Conservation (phyloP, 2,113 vertebrate genomes). For the Corythoichthys intestinalis region DNA sequence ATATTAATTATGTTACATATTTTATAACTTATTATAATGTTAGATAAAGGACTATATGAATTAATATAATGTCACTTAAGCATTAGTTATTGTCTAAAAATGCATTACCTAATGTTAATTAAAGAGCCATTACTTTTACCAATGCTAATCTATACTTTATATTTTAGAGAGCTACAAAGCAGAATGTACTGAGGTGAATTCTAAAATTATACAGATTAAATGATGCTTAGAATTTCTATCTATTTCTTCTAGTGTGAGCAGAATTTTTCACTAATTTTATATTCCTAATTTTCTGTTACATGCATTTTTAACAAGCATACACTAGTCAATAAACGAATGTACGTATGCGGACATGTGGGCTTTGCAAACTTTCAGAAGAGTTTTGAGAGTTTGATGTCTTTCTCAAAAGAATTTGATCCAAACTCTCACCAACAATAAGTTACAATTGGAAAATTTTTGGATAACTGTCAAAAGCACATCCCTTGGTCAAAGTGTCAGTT, state of each 20-base stretch:
- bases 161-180: not conserved
- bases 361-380: too few relatives aligned
- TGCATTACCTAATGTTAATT: too few relatives aligned
- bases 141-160: slow-evolving; percentile 27
- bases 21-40: too few relatives aligned
- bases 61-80: too few relatives aligned
- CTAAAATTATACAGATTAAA: not conserved
- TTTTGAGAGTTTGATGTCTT: not conserved
- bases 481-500: too few relatives aligned
- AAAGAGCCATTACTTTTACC: too few relatives aligned
- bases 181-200: not conserved
- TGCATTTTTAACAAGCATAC: not conserved
- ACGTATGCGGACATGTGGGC: not conserved
- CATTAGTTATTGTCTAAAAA: too few relatives aligned
- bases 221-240: too few relatives aligned
- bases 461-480: not conserved
- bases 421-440: not conserved
- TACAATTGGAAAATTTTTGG: not conserved
- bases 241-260: not conserved
- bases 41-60: too few relatives aligned
- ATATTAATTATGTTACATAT: too few relatives aligned
- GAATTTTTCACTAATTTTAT: not conserved
- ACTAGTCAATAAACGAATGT: not conserved
- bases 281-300: slow-evolving; percentile 5
- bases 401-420: not conserved